Percentiles rank a stretch among this genome's conserved stretches.
Conservation (phyloP, 2,797 vertebrate genomes). For the Botia kubotai region DNA sequence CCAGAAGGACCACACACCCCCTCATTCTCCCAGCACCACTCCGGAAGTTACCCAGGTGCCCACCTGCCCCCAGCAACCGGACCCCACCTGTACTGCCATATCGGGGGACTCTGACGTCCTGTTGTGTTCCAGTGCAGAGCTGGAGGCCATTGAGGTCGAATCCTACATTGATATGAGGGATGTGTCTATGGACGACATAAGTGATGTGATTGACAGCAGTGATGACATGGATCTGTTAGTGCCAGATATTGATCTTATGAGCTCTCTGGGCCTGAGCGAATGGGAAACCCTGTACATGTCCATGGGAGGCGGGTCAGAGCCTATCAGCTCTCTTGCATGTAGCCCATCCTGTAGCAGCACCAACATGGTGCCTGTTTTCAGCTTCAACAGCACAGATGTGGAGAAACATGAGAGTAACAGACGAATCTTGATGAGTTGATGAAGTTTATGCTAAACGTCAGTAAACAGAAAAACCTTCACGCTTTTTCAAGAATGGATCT, state of each 20-base stretch:
- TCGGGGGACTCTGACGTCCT: conserved; percentile 82
- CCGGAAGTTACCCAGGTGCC: conserved; percentile 56
- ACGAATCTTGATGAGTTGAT: conserved; percentile 87
- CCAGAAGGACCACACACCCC: conserved; percentile 54
- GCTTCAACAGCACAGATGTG: conserved; percentile 87
- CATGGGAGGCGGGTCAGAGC: conserved; percentile 86
- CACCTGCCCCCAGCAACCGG: conserved; percentile 72
- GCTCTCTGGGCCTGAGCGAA: conserved; percentile 89
- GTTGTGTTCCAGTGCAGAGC: conserved; percentile 75
- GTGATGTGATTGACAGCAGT: conserved; percentile 74
- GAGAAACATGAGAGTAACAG: conserved; percentile 82
- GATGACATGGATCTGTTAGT: conserved; percentile 86
- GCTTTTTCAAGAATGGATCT: conserved; percentile 1
- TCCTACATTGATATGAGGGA: conserved; percentile 79
- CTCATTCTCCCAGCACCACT: not conserved
- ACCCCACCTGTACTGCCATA: conserved; percentile 66
- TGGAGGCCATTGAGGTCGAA: conserved; percentile 50
- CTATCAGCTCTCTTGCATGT: conserved; percentile 86
- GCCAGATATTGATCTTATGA: conserved; percentile 91
- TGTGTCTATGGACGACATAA: conserved; percentile 85
- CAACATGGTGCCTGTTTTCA: conserved; percentile 85
- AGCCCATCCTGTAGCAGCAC: conserved; percentile 84
- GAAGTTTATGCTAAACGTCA: conserved; percentile 61
- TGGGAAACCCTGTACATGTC: conserved; percentile 94
- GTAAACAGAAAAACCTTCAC: not conserved